Base-by-base conservation (phyloP, 1,140 invertebrate genomes). In the Drosophila virilis region DNA sequence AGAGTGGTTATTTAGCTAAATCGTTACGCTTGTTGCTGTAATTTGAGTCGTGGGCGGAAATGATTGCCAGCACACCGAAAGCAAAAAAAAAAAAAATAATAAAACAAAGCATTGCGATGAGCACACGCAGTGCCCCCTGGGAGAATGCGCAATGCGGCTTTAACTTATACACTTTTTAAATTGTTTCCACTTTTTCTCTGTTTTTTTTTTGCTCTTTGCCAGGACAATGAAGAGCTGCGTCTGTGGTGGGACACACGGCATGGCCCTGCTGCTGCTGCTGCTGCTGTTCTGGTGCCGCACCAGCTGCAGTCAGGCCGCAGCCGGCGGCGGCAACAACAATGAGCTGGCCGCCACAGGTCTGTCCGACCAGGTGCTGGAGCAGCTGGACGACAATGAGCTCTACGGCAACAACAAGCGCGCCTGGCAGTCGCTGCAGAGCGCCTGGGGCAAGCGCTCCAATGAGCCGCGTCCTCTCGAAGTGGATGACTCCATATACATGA, bases 361-460 rank as follows among this genome's bases (percentile, higher is more conserved):
- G 10, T 66, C 77, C 40, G 85, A 88, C 13, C 84, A 88, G 60
- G 80, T 89, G 43, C 65, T 78, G 32, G 84, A 89, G 2, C 84
- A 89, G 48, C 71, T 89, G 0, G 62, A 46, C 54, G 84, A 89
- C 2, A 67, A 55, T 33, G 85, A 89, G 33, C 69, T 83, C 28
- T 88, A 88, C 37, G 60, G 58, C 37, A 72, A 75, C 61, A 94
- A 94, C 57, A 95, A 95, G 70, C 91, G 95, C 6, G 94, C 92
- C 22, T 95, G 95, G 95, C 93, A 94, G 52, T 94, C 94, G 57
- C 80, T 95, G 4, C 94, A 94, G 68, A 93, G 93, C 1, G 93
- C 93, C 0, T 95, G 95, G 95, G 95, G 94, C 58, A 95, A 95
- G 78, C 88, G 94, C 3, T 55, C 48, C 5, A 65, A 40, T 6